Percentiles rank a stretch among this genome's conserved stretches.
These are phyloP conservation scores for Magallana gigas DNA, from an alignment of 1,140 invertebrate genomes.

Conservation along the genomic window DNA sequence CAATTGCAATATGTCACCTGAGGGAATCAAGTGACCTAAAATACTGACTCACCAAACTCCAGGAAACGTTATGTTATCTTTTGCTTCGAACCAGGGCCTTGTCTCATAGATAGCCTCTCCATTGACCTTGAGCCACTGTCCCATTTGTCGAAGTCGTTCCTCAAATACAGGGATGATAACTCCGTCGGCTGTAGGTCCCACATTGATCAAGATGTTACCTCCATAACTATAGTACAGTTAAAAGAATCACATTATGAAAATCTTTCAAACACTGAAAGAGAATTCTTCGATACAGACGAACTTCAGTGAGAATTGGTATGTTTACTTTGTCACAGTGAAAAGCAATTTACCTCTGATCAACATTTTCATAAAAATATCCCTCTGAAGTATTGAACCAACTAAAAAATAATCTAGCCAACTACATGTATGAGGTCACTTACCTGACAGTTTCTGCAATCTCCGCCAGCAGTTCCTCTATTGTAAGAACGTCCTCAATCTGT, in stretches of 20 bases:
- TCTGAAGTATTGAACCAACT: no score
- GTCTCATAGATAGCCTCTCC: constrained; percentile 94
- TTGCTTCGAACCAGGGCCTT: constrained; percentile 86
- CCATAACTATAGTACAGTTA: constrained; percentile 77
- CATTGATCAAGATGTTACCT: constrained; percentile 93
- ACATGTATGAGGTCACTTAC: constrained; percentile 48
- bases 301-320: no score
- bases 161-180: constrained; percentile 93
- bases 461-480: constrained; percentile 86
- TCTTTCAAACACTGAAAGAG: no score
- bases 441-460: constrained; percentile 87
- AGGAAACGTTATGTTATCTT: constrained; percentile 85
- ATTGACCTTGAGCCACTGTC: constrained; percentile 89
- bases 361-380: no score
- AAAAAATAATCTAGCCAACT: no score
- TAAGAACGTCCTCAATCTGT: constrained; percentile 85
- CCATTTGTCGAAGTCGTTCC: constrained; percentile 87
- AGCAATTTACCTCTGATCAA: no score
- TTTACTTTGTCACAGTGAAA: no score
- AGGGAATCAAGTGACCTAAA: no score
- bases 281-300: no score
- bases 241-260: no score
- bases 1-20: no score
- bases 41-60: constrained; percentile 61
- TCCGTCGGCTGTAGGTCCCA: constrained; percentile 94